Evolutionary conservation across 2,888 invertebrate genomes (phyloP), one percentile per base, ranked within the genome.

Genomic region (Digitonthophagus gazella): DNA sequence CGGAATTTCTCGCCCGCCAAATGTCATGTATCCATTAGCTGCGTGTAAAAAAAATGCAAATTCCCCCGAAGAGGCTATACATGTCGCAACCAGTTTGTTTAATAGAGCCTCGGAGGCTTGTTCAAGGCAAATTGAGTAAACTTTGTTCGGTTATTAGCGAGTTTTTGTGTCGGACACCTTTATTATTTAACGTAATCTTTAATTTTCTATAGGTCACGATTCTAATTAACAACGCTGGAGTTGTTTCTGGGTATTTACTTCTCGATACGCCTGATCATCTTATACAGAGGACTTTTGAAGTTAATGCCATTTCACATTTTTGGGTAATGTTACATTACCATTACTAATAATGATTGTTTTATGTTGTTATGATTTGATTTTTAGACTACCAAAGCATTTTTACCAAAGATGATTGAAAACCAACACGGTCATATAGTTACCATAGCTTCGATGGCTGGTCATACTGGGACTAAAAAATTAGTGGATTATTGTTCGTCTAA

Each of bases 401-500:
- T 97, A 70, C 96, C 96, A 22, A 86, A 87, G 61, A 98, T 98
- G 98, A 88, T 97, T 71, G 88, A 91, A 78, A 87, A 88, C 58
- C 90, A 95, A 78, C 90, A 91, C 75, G 98, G 98, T 5, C 98
- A 98, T 81, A 91, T 98, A 74, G 96, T 97, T 6, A 95, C 93
- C 67, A 92, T 98, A 69, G 96, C 97, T 2, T 95, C 96, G 71
- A 87, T 96, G 85, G 83, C 83, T 0, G 83, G 95, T 28, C 88
- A 93, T 81, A 88, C 92, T 61, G 93, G 96, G 4, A 89, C 93
- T 65, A 86, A 91, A 65, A 92, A 93, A 81, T 84, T 96, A 74
- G 91, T 93, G 5, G 97, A 98, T 83, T 98, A 98, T 83, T 96
- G 96, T 81, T 89, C 97, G 1, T 96, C 96, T 54, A 98, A 98